phyloP scores from a whole-genome alignment of 2,888 invertebrate genomes.

The Sinelater perroti region DNA sequence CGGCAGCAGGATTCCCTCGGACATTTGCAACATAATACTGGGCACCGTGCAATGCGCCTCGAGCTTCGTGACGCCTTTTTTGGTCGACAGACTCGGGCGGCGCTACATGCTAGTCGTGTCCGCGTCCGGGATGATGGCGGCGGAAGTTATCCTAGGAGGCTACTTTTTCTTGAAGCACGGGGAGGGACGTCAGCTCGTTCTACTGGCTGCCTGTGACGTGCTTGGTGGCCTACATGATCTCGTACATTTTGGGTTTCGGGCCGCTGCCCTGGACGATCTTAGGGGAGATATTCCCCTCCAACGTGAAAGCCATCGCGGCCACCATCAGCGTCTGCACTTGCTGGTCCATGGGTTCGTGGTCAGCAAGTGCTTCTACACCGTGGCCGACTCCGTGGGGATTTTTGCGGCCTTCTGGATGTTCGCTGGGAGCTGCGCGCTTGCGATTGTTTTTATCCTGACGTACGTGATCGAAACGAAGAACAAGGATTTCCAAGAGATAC shows the following conservation, averaged over 20 bases:
- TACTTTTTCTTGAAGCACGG: conserved; percentile 70
- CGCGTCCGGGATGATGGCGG: conserved; percentile 70
- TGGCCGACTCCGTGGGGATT: conserved; percentile 61
- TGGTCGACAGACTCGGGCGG: conserved; percentile 80
- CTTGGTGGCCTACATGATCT: conserved; percentile 74
- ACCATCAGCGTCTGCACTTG: conserved; percentile 78
- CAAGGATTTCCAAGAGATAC: conserved; percentile 84
- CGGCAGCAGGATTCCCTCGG: conserved; percentile 67
- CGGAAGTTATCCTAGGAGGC: conserved; percentile 65
- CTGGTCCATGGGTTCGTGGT: conserved; percentile 80
- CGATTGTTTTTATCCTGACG: conserved; percentile 76
- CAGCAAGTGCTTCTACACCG: background rate
- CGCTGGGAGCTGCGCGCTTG: conserved; percentile 65
- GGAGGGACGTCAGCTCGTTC: conserved; percentile 63
- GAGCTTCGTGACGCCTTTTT: conserved; percentile 74
- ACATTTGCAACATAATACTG: conserved; percentile 76
- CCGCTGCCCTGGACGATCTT: conserved; percentile 83
- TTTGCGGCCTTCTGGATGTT: conserved; percentile 78
- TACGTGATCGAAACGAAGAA: conserved; percentile 93
- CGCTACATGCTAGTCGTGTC: conserved; percentile 75
- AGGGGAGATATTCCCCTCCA: conserved; percentile 81
- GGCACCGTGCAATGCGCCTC: conserved; percentile 76
- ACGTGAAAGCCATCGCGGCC: conserved; percentile 77
- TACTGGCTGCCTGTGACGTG: conserved; percentile 75
- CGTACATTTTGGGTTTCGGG: conserved; percentile 76